phyloP scores from a whole-genome alignment of 2,888 invertebrate genomes.

The Drosophila tripunctata region DNA sequence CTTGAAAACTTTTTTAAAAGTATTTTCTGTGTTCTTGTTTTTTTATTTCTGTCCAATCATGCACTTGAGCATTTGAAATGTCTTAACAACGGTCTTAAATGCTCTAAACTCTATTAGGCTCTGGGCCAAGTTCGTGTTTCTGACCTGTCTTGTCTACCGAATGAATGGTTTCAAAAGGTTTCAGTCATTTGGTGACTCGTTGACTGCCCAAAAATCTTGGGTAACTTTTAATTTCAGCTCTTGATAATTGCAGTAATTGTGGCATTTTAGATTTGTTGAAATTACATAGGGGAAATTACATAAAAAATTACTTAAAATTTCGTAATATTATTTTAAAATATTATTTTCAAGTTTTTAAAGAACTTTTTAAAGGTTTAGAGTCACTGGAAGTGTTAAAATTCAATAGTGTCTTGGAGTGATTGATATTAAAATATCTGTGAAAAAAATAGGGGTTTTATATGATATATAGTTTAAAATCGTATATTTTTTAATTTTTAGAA shows the following conservation, averaged over 20 bases:
- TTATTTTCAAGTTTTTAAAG: too few species aligned
- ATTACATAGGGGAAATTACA: too few species aligned
- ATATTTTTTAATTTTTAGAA: too few species aligned
- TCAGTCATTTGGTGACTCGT: neutral
- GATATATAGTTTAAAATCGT: too few species aligned
- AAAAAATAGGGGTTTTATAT: too few species aligned
- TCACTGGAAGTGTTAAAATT: too few species aligned
- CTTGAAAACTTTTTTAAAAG: constrained; percentile 9
- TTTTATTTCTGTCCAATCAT: constrained; percentile 51
- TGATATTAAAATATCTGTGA: too few species aligned
- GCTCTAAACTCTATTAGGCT: constrained; percentile 19
- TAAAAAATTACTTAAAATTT: too few species aligned
- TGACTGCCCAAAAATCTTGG: neutral
- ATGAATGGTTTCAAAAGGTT: neutral
- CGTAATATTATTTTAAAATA: too few species aligned
- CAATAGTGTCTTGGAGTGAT: too few species aligned
- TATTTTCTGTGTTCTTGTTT: constrained; percentile 12
- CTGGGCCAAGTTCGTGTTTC: constrained; percentile 26
- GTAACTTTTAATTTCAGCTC: neutral
- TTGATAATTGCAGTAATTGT: neutral
- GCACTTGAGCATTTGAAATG: constrained; percentile 44
- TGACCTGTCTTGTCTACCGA: constrained; percentile 12
- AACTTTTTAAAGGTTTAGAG: too few species aligned
- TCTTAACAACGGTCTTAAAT: constrained; percentile 30
- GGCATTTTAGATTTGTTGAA: neutral